Evolutionary conservation across 2,797 vertebrate genomes (phyloP).

Genomic region (Melanotaenia nigrans): DNA sequence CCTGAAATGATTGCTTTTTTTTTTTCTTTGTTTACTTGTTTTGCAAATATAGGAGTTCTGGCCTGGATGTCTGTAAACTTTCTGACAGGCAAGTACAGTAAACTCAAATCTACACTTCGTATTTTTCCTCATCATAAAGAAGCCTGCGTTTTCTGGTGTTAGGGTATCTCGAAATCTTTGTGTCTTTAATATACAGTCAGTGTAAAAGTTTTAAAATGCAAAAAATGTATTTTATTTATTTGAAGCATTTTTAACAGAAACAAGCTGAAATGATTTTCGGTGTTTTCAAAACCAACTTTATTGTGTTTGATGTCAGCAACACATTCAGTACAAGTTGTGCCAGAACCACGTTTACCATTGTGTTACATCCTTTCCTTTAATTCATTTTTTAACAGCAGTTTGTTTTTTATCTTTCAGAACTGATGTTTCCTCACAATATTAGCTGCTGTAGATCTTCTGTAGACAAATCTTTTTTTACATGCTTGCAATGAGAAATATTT

Average conservation of each 20-base stretch:
- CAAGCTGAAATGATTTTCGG: no score
- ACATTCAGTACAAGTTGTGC: not conserved
- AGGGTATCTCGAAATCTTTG: conserved; percentile 4
- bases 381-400: not conserved
- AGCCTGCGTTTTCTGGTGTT: not conserved
- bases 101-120: not conserved
- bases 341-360: not conserved
- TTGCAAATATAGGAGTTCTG: conserved; percentile 87
- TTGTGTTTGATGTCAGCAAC: not conserved
- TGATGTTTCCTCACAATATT: no score
- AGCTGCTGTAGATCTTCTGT: not conserved
- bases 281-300: not conserved
- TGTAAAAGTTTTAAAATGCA: not conserved
- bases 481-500: not conserved
- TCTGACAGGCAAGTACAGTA: conserved; percentile 87
- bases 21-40: conserved; percentile 24
- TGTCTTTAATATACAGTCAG: not conserved
- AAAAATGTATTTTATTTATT: not conserved
- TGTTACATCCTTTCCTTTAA: not conserved
- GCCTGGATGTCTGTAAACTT: conserved; percentile 98
- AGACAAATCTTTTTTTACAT: not conserved
- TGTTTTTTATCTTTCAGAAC: not conserved
- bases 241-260: not conserved
- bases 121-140: not conserved
- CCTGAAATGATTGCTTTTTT: conserved; percentile 41